Percentiles rank a stretch among this genome's conserved stretches.
Conservation (phyloP, 2,888 invertebrate genomes). For the Sesamia inferens region DNA sequence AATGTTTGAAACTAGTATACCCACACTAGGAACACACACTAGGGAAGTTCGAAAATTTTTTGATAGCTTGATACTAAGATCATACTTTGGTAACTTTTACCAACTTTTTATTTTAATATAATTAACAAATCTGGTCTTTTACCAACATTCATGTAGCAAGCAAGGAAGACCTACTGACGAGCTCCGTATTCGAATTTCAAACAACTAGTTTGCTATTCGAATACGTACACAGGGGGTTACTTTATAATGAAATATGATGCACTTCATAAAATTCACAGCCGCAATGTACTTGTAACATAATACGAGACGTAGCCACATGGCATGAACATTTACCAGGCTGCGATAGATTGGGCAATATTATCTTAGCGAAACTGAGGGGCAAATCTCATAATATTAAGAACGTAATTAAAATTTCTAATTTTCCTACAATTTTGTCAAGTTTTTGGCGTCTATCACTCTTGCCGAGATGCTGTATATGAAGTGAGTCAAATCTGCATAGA, state of each 20-base stretch:
- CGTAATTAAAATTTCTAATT: too few species aligned
- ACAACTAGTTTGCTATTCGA: not conserved
- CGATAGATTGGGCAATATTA: too few species aligned
- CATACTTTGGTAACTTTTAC: too few species aligned
- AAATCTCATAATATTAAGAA: too few species aligned
- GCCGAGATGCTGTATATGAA: not conserved
- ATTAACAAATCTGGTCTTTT: not conserved
- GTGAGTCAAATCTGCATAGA: constrained; percentile 42
- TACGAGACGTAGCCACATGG: not conserved
- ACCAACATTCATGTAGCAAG: not conserved
- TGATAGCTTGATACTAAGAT: too few species aligned
- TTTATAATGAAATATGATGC: constrained; percentile 21
- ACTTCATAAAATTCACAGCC: constrained; percentile 9
- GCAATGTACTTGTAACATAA: not conserved
- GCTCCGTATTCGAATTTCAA: too few species aligned
- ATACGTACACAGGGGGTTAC: not conserved
- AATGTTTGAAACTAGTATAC: too few species aligned
- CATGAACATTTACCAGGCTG: not conserved
- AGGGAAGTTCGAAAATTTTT: not conserved
- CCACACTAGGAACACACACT: too few species aligned
- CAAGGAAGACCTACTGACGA: not conserved
- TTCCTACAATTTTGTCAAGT: too few species aligned
- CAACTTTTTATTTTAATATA: too few species aligned
- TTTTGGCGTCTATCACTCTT: too few species aligned
- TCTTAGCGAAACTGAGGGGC: too few species aligned